A percentile compares a stretch with the other conserved stretches of the same genome.
phyloP scores from a whole-genome alignment of 2,113 vertebrate genomes.

The Grammomys dolichurus region DNA sequence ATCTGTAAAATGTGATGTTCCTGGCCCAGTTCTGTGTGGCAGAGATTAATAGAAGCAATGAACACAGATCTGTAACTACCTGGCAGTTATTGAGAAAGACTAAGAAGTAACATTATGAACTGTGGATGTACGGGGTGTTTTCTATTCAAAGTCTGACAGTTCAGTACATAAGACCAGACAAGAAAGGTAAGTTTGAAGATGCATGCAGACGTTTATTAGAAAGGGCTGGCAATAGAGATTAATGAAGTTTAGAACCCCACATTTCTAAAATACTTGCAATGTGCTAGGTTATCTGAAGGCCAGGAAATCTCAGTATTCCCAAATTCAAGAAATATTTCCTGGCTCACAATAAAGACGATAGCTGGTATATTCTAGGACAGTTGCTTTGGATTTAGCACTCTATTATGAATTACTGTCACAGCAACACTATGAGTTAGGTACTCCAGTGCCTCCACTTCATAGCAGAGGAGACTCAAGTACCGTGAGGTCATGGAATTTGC shows the following conservation, averaged over 20 bases:
- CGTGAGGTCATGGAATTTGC: neutral
- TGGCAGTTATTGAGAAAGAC: conserved; percentile 16
- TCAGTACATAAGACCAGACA: neutral
- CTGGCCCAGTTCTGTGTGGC: neutral
- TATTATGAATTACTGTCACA: neutral
- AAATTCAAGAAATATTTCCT: conserved; percentile 53
- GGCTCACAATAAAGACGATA: conserved; percentile 2
- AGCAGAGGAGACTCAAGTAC: conserved; percentile 32
- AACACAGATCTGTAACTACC: neutral
- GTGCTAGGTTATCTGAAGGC: neutral
- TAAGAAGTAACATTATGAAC: conserved; percentile 1
- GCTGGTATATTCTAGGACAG: neutral
- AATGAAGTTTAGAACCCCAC: conserved; percentile 27
- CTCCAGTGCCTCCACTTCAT: neutral
- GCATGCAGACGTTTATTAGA: neutral
- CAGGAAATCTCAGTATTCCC: conserved; percentile 7
- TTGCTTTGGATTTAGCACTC: conserved; percentile 17
- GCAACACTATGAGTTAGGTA: neutral
- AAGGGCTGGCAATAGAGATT: neutral
- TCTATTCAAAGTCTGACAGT: neutral
- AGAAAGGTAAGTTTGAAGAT: conserved; percentile 2
- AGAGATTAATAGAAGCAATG: conserved; percentile 26
- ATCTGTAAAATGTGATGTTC: conserved; percentile 30
- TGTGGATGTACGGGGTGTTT: neutral
- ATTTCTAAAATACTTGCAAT: conserved; percentile 50